Conservation (phyloP, 2,888 invertebrate genomes). For the Eupeodes latifasciatus region DNA sequence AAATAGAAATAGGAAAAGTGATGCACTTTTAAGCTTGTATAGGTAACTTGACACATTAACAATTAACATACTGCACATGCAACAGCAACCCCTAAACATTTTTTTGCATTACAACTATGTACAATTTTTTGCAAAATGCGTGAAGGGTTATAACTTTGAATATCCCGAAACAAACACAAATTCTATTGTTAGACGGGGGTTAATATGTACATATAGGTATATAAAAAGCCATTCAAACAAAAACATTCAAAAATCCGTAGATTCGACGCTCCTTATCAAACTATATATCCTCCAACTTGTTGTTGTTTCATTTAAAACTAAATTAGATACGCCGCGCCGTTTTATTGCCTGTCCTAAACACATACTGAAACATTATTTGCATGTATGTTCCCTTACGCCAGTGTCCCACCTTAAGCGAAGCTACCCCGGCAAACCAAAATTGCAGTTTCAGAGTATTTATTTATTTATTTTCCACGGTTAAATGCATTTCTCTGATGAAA, state of each 20-base stretch:
- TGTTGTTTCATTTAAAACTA: conserved; percentile 43
- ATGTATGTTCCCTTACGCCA: neutral
- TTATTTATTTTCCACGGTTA: conserved; percentile 28
- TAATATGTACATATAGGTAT: conserved; percentile 35
- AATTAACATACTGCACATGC: conserved; percentile 31
- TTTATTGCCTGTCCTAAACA: conserved; percentile 46
- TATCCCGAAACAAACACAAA: neutral
- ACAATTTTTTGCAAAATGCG: neutral
- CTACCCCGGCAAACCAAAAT: neutral
- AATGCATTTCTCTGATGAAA: conserved; percentile 6
- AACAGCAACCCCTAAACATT: conserved; percentile 41
- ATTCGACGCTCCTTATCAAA: neutral
- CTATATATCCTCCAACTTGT: neutral
- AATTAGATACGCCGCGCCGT: conserved; percentile 35
- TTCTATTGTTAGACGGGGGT: neutral
- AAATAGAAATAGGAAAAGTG: conserved; percentile 29
- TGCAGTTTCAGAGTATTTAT: conserved; percentile 21
- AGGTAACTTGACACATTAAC: conserved; percentile 13
- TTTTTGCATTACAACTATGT: neutral
- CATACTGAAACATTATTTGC: neutral
- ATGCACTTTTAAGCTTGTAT: conserved; percentile 44
- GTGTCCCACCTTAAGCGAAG: neutral
- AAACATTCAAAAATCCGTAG: neutral
- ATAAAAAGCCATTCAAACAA: conserved; percentile 33
- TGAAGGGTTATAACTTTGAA: neutral